Conservation (phyloP, 2,888 invertebrate genomes). For the Amphiduros pacificus region DNA sequence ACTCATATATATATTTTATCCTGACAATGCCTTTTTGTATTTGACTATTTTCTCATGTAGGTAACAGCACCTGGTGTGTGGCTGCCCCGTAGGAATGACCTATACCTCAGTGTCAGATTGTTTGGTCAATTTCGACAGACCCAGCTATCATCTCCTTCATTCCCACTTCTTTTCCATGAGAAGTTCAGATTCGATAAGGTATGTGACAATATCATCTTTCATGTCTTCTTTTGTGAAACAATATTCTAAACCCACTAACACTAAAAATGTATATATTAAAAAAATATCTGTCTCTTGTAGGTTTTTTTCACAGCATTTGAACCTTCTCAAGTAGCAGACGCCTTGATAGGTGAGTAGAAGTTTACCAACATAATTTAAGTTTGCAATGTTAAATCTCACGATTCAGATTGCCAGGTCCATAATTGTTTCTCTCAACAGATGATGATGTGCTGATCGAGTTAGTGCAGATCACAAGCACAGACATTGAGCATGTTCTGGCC, state of each 20-base stretch:
- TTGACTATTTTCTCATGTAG: too few species aligned
- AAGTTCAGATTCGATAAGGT: slow-evolving; percentile 68
- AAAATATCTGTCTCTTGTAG: background rate
- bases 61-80: slow-evolving; percentile 79
- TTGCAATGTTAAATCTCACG: too few species aligned
- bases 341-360: slow-evolving; percentile 6
- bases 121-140: slow-evolving; percentile 44
- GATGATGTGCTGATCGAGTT: slow-evolving; percentile 6
- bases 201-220: background rate
- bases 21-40: too few species aligned
- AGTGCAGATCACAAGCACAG: background rate
- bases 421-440: background rate
- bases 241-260: background rate
- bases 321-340: slow-evolving; percentile 14
- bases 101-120: slow-evolving; percentile 67
- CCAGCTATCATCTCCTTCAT: slow-evolving; percentile 67
- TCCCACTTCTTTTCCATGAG: slow-evolving; percentile 72
- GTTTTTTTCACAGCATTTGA: slow-evolving; percentile 18
- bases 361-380: background rate
- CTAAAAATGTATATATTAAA: background rate
- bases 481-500: slow-evolving; percentile 17
- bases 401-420: too few species aligned
- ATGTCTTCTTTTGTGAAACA: background rate
- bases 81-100: slow-evolving; percentile 74
- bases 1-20: too few species aligned